Conservation (phyloP, 2,113 vertebrate genomes). For the Hucho hucho region DNA sequence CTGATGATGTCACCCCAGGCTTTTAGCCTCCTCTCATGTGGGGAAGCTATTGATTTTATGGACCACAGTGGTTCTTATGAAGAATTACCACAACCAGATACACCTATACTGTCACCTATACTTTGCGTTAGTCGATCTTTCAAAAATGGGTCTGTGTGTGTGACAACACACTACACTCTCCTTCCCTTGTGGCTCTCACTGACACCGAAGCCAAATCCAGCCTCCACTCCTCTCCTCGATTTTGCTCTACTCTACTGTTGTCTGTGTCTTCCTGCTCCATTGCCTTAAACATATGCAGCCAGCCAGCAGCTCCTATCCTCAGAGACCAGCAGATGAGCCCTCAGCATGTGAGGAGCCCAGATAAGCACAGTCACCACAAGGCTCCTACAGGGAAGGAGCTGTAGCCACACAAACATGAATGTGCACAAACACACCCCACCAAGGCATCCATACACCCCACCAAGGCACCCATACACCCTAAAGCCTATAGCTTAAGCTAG, state of each 20-base stretch:
- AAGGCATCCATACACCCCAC: neutral
- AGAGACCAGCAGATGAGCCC: neutral
- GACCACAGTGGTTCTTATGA: slow-evolving; percentile 39
- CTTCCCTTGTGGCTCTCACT: neutral
- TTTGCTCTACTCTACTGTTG: neutral
- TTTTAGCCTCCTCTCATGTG: neutral
- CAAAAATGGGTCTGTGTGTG: neutral
- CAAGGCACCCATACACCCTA: neutral
- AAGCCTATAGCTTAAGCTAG: neutral
- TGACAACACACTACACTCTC: neutral
- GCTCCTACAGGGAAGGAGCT: neutral
- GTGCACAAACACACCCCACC: no score
- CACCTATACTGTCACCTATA: slow-evolving; percentile 5
- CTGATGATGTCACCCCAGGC: neutral
- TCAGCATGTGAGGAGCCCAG: neutral
- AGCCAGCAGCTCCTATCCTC: neutral
- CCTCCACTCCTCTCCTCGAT: neutral
- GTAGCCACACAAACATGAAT: neutral
- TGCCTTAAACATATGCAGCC: neutral
- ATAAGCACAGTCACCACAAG: neutral
- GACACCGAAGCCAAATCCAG: neutral
- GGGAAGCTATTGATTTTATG: slow-evolving; percentile 36
- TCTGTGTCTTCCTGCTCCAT: neutral
- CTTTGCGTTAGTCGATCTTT: neutral
- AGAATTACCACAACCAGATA: slow-evolving; percentile 36